phyloP scores from a whole-genome alignment of 2,113 vertebrate species.

The Rhinichthys klamathensis region DNA sequence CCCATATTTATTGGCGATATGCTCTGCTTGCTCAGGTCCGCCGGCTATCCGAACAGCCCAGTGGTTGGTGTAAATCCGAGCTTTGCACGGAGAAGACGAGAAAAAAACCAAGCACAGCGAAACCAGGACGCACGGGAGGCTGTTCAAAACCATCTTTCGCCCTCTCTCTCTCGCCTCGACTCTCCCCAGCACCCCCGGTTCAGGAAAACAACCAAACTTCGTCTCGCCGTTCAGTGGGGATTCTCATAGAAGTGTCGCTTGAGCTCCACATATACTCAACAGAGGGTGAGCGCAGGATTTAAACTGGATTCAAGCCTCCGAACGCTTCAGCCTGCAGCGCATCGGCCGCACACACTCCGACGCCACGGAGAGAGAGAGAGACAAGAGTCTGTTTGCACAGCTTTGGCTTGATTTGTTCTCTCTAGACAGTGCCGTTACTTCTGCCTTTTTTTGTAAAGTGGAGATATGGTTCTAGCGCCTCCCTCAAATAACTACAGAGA shows the following conservation, averaged over 20 bases:
- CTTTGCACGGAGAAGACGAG: slow-evolving; percentile 83
- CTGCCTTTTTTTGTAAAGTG: slow-evolving; percentile 73
- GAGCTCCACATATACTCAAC: slow-evolving; percentile 62
- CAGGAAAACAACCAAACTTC: slow-evolving; percentile 79
- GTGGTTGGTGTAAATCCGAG: slow-evolving; percentile 97
- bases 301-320: slow-evolving; percentile 63
- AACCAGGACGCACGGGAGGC: slow-evolving; percentile 83
- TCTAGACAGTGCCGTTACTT: slow-evolving; percentile 69
- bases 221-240: slow-evolving; percentile 62
- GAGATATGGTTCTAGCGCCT: slow-evolving; percentile 80
- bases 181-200: slow-evolving; percentile 64
- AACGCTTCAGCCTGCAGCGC: slow-evolving; percentile 38
- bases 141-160: slow-evolving; percentile 84
- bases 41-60: slow-evolving; percentile 95
- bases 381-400: slow-evolving; percentile 66
- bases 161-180: slow-evolving; percentile 62
- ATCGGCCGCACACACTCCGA: slow-evolving; percentile 44
- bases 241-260: slow-evolving; percentile 76
- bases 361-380: slow-evolving; percentile 63
- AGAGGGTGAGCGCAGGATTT: slow-evolving; percentile 51
- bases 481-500: slow-evolving; percentile 78
- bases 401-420: slow-evolving; percentile 65
- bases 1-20: slow-evolving; percentile 93
- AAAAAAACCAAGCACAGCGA: slow-evolving; percentile 81
- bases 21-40: slow-evolving; percentile 85